Evolutionary conservation across 2,888 invertebrate genomes (phyloP), one percentile per base, ranked within the genome.

Genomic region (Chirona hameri): DNA sequence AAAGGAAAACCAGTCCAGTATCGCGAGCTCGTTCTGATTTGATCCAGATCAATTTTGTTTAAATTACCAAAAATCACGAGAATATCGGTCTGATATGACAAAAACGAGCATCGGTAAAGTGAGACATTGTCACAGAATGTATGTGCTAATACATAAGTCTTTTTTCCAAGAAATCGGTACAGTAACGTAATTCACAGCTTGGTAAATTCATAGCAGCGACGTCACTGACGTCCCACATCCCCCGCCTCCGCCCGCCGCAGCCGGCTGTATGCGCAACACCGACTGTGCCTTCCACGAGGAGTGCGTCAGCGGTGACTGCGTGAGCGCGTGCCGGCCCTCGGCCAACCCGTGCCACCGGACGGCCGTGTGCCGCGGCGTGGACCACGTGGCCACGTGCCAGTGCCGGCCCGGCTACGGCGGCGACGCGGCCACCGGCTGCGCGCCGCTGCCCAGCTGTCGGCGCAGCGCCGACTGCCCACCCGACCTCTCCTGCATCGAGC

Each of bases 391-490:
- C 69, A 83, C 83, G 24, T 97, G 97, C 87, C 93, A 94, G 91
- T 97, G 97, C 88, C 92, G 93, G 88, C 91, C 92, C n/a, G 96
- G 97, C 21, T 95, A 92, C 87, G 94, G 94, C 88, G 96, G 96
- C 15, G 65, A 85, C 39, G 84, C 85, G 31, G 81, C 85, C 14
- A 76, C 83, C 65, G 84, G 84, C n/a, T 85, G 85, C 79, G 57
- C 82, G 18, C 82, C 84, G 5, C 76, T 84, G 29, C 84, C 84
- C 27, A 39, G 79, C 21, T 85, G 85, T 81, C 82, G 82, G 7
- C 81, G 82, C 57, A 84, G 87, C 83, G 84, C 86, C 12, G 86
- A 86, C 52, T 87, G 87, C 80, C 86, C 87, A 15, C 84, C 84
- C 24, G 86, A 87, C 82, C 85, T 86, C 81, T 86, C 86, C 12